Percentiles rank a stretch among this genome's conserved stretches.
Evolutionary conservation across 2,888 invertebrate species (phyloP).

Genomic region (Neoascia interrupta): DNA sequence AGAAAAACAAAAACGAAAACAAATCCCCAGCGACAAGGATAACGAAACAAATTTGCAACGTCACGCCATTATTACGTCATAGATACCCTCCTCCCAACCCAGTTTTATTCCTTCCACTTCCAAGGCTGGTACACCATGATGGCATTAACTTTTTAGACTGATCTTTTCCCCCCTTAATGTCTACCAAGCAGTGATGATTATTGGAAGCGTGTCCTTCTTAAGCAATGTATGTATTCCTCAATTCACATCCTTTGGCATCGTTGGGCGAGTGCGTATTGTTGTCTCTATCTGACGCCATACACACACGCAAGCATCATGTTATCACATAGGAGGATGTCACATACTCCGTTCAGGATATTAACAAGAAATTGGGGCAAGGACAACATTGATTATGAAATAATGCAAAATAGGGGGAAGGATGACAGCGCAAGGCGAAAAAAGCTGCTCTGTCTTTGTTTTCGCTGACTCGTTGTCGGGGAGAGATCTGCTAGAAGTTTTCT

Average conservation of each 20-base stretch:
- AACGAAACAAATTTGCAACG: slow-evolving; percentile 39
- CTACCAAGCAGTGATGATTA: slow-evolving; percentile 15
- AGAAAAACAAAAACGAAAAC: not conserved
- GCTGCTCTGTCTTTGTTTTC: slow-evolving; percentile 22
- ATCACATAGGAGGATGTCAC: slow-evolving; percentile 34
- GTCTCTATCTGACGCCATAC: slow-evolving; percentile 39
- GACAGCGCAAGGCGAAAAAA: slow-evolving; percentile 21
- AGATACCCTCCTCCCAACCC: slow-evolving; percentile 1
- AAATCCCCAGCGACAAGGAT: slow-evolving; percentile 40
- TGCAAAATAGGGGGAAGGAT: slow-evolving; percentile 27
- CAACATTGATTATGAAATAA: slow-evolving; percentile 68
- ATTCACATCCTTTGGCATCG: slow-evolving; percentile 7
- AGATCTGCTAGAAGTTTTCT: not conserved
- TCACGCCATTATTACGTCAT: slow-evolving; percentile 58
- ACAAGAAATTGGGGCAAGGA: slow-evolving; percentile 64
- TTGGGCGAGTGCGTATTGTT: slow-evolving; percentile 18
- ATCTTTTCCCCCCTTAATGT: slow-evolving; percentile 31
- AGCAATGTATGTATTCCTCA: slow-evolving; percentile 19
- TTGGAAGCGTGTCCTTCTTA: slow-evolving; percentile 6
- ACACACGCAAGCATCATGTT: not conserved
- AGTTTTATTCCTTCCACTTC: not conserved
- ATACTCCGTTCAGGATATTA: slow-evolving; percentile 34
- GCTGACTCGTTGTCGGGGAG: slow-evolving; percentile 1
- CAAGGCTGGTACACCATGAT: slow-evolving; percentile 12
- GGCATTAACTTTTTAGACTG: slow-evolving; percentile 21